Percentiles rank a stretch among this genome's conserved stretches.
These are phyloP conservation scores for Gephyroberyx darwinii DNA, from an alignment of 2,797 vertebrate genomes.

Conservation along the genomic window DNA sequence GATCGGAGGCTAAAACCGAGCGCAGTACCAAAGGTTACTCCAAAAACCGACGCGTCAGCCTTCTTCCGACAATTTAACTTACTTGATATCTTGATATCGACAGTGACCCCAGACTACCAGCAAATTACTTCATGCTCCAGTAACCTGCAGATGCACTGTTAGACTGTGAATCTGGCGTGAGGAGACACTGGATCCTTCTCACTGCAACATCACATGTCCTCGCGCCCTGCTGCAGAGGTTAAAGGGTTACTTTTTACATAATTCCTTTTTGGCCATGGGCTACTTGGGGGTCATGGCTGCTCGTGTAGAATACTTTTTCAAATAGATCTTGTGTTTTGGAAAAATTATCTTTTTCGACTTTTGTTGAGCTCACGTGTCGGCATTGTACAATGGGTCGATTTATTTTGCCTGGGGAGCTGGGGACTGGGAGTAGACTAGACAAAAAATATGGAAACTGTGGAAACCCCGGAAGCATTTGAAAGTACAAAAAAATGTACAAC, in stretches of 20 bases:
- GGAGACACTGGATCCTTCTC: constrained; percentile 3
- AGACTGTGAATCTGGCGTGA: constrained; percentile 15
- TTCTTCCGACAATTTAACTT: not conserved
- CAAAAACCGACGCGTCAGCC: constrained; percentile 11
- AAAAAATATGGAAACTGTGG: too few relatives aligned
- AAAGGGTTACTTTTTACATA: constrained; percentile 6
- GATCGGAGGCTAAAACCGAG: constrained; percentile 27
- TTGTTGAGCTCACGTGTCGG: constrained; percentile 2
- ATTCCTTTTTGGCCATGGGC: not conserved
- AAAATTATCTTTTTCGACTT: not conserved
- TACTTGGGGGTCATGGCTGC: not conserved
- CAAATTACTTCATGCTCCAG: constrained; percentile 9
- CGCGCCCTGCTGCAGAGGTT: not conserved
- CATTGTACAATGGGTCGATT: constrained; percentile 15
- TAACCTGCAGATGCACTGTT: constrained; percentile 16
- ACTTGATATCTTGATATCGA: constrained; percentile 3
- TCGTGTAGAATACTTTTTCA: not conserved
- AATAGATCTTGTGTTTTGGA: not conserved
- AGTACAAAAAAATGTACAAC: too few relatives aligned
- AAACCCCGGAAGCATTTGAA: too few relatives aligned
- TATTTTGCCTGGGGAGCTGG: constrained; percentile 9
- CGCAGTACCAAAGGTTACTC: constrained; percentile 18
- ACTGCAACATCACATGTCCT: not conserved
- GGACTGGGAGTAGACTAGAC: not conserved
- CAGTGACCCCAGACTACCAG: not conserved